Evolutionary conservation across 2,113 vertebrate species (phyloP).

Genomic region (Tachysurus fulvidraco): DNA sequence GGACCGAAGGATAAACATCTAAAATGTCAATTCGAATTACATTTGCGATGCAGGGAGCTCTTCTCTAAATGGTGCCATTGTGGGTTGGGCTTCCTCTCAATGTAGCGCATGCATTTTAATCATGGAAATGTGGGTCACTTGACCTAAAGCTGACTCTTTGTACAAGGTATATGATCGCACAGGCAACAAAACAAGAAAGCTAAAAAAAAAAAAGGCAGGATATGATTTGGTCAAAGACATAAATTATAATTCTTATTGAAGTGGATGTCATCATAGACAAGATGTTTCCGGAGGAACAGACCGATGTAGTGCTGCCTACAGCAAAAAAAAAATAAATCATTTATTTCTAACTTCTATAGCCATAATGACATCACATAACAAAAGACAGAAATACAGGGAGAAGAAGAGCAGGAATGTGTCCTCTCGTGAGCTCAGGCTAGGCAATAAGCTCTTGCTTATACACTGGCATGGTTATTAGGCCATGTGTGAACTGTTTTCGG

Average conservation of each 20-base stretch:
- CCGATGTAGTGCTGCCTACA: not conserved
- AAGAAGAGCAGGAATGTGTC: conserved; percentile 10
- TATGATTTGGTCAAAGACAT: not conserved
- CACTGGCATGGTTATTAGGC: conserved; percentile 46
- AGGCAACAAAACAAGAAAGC: not conserved
- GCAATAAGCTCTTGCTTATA: conserved; percentile 44
- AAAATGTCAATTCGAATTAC: conserved; percentile 47
- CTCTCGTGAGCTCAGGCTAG: conserved; percentile 38
- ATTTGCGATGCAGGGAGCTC: conserved; percentile 41
- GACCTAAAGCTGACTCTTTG: not conserved
- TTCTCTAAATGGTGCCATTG: conserved; percentile 54
- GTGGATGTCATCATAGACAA: not conserved
- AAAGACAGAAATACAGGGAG: conserved; percentile 27
- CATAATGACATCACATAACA: conserved; percentile 39
- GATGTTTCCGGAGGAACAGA: not conserved
- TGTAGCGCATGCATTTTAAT: not conserved
- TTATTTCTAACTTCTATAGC: not conserved
- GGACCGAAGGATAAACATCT: conserved; percentile 53
- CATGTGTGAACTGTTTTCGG: conserved; percentile 50
- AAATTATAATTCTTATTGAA: not conserved
- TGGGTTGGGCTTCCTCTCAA: conserved; percentile 39
- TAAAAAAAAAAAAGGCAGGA: not conserved
- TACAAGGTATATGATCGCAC: not conserved
- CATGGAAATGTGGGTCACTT: not conserved
- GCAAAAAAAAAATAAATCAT: not conserved